phyloP scores from a whole-genome alignment of 2,113 vertebrate genomes.

The Dascyllus trimaculatus region DNA sequence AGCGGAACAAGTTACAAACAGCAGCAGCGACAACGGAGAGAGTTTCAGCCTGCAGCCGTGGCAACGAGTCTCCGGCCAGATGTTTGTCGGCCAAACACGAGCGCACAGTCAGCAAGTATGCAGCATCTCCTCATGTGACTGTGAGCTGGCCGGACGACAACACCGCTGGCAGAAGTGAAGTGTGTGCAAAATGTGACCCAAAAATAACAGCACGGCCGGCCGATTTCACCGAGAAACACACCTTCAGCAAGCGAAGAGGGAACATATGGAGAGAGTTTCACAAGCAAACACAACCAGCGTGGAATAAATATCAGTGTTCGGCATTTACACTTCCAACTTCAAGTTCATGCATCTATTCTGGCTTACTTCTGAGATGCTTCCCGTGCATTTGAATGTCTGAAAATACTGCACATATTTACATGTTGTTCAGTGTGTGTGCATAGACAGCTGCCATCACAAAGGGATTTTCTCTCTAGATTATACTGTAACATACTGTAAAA shows the following conservation, averaged over 20 bases:
- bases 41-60: constrained; percentile 22
- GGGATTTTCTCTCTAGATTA: too few species aligned
- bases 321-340: too few species aligned
- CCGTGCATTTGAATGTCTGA: too few species aligned
- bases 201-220: too few species aligned
- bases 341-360: too few species aligned
- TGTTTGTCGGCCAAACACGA: constrained; percentile 7
- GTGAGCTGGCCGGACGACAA: constrained; percentile 14
- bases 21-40: background rate
- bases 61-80: constrained; percentile 30
- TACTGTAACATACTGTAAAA: too few species aligned
- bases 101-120: constrained; percentile 34
- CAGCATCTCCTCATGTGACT: constrained; percentile 39
- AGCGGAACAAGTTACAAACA: constrained; percentile 32
- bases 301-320: background rate
- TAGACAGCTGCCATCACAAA: too few species aligned
- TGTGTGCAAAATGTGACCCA: too few species aligned
- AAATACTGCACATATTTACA: too few species aligned
- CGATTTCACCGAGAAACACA: background rate
- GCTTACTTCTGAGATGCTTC: too few species aligned
- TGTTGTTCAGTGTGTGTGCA: too few species aligned
- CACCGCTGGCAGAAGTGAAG: background rate
- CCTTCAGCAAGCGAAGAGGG: background rate
- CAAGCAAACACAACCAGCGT: background rate
- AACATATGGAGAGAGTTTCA: constrained; percentile 1